Evolutionary conservation across 2,888 invertebrate species (phyloP).

Genomic region (Bembecia ichneumoniformis): DNA sequence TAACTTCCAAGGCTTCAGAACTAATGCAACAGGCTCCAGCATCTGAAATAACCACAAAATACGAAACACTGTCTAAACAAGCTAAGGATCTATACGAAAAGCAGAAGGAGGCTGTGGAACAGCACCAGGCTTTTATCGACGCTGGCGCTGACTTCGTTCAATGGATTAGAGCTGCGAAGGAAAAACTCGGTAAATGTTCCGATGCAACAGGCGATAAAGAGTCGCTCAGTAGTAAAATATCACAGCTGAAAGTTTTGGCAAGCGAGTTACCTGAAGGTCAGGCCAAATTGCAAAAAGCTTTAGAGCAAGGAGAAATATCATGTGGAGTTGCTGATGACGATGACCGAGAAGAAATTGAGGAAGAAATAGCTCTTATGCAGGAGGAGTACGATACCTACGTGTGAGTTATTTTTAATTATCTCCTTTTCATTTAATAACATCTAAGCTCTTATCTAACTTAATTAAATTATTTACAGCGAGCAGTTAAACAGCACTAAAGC

Average conservation of each 20-base stretch:
- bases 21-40: slow-evolving; percentile 92
- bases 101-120: slow-evolving; percentile 90
- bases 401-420: slow-evolving; percentile 53
- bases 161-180: slow-evolving; percentile 93
- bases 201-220: slow-evolving; percentile 95
- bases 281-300: slow-evolving; percentile 84
- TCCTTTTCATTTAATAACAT: slow-evolving; percentile 1
- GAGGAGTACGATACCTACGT: slow-evolving; percentile 91
- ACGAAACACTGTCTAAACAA: slow-evolving; percentile 90
- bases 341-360: slow-evolving; percentile 91
- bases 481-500: slow-evolving; percentile 84
- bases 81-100: slow-evolving; percentile 91
- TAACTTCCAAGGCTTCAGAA: slow-evolving; percentile 93
- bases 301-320: slow-evolving; percentile 89
- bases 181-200: slow-evolving; percentile 90
- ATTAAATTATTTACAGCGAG: slow-evolving; percentile 70
- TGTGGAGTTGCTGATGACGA: slow-evolving; percentile 87
- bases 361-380: slow-evolving; percentile 90
- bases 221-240: slow-evolving; percentile 86
- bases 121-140: slow-evolving; percentile 93
- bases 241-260: slow-evolving; percentile 86
- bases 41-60: slow-evolving; percentile 92
- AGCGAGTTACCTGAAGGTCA: slow-evolving; percentile 89
- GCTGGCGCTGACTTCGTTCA: slow-evolving; percentile 92
- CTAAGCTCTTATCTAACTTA: background rate